phyloP scores from a whole-genome alignment of 2,797 vertebrate species.

The Notamacropus eugenii region DNA sequence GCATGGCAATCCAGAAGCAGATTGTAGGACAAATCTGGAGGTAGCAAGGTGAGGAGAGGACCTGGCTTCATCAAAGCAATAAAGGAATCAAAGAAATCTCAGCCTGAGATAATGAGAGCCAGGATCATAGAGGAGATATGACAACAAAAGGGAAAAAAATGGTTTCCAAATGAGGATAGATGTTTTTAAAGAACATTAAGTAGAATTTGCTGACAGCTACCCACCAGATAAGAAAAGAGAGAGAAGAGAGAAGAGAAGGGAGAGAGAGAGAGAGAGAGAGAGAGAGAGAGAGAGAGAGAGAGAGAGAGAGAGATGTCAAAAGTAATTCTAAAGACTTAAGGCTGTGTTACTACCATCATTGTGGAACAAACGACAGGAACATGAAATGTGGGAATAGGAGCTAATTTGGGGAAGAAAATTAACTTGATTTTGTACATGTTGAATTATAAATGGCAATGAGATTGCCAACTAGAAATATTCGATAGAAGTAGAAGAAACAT shows the following conservation, averaged over 20 bases:
- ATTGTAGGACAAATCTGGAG: neutral
- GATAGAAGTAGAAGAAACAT: neutral
- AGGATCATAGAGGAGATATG: too few species aligned
- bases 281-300: too few species aligned
- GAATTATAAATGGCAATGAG: neutral
- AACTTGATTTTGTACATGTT: neutral
- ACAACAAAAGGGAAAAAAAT: neutral
- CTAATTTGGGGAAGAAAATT: neutral
- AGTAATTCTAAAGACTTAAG: neutral
- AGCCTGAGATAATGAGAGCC: too few species aligned
- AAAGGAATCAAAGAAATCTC: neutral
- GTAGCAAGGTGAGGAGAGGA: too few species aligned
- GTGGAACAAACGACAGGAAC: neutral
- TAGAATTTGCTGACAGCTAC: neutral
- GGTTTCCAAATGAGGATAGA: neutral
- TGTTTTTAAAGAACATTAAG: neutral
- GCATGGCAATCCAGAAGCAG: neutral
- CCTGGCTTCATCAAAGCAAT: neutral
- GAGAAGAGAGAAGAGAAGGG: too few species aligned
- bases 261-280: too few species aligned
- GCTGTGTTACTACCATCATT: neutral
- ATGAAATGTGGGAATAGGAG: neutral
- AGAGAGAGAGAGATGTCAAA: neutral
- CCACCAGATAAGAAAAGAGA: too few species aligned
- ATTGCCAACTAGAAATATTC: neutral